phyloP scores from a whole-genome alignment of 1,140 invertebrate genomes.

The Platyscapa corneri region DNA sequence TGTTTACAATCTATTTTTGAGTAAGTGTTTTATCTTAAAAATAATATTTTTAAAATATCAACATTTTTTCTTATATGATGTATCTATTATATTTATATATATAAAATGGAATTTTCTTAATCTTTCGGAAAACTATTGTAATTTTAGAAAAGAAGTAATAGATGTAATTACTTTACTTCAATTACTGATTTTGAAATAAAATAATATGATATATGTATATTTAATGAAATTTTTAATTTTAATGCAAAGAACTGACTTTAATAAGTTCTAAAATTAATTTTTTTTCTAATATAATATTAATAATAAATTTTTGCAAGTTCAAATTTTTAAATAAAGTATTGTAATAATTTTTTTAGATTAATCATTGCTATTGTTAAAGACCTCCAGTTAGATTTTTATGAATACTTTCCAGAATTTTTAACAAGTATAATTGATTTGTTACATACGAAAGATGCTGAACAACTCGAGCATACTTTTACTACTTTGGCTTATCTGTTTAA shows the following conservation, averaged over 20 bases:
- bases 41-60: background rate
- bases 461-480: constrained; percentile 88
- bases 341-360: constrained; percentile 75
- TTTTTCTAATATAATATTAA: background rate
- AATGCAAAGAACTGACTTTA: too few species aligned
- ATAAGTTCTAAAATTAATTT: too few species aligned
- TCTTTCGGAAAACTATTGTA: constrained; percentile 85
- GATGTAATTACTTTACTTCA: constrained; percentile 86
- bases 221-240: background rate
- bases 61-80: too few species aligned
- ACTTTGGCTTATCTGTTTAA: constrained; percentile 93
- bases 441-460: constrained; percentile 85
- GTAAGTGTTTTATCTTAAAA: constrained; percentile 76
- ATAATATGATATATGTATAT: constrained; percentile 82
- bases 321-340: background rate
- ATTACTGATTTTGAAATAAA: constrained; percentile 85
- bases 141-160: constrained; percentile 83
- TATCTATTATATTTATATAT: too few species aligned
- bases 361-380: constrained; percentile 85
- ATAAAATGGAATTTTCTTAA: constrained; percentile 92
- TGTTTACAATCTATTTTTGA: constrained; percentile 88
- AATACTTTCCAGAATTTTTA: constrained; percentile 83
- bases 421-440: constrained; percentile 83
- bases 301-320: background rate
- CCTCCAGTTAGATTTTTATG: constrained; percentile 89